A percentile compares a stretch with the other conserved stretches of the same genome.
Evolutionary conservation across 2,797 vertebrate species (phyloP).

Genomic region (Varecia variegata): DNA sequence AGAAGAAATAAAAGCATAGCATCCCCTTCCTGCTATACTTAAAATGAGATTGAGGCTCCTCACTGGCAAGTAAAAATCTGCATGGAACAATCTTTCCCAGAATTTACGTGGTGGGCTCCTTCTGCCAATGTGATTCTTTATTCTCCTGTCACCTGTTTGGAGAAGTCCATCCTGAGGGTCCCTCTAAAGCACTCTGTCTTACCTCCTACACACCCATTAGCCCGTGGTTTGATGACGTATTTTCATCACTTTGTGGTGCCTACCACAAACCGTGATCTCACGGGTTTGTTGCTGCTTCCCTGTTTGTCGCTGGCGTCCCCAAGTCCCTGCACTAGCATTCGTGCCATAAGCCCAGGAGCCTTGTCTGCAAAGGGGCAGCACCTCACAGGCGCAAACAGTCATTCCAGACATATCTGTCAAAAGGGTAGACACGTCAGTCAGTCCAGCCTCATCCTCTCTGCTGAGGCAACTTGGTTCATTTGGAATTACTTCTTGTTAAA

Average conservation of each 20-base stretch:
- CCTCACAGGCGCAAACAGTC: neutral
- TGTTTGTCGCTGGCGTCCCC: neutral
- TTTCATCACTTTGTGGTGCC: neutral
- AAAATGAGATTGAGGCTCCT: neutral
- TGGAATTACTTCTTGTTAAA: neutral
- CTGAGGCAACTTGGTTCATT: neutral
- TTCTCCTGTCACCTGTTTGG: neutral
- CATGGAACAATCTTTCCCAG: neutral
- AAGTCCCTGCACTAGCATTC: neutral
- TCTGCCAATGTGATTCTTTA: neutral
- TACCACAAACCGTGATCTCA: neutral
- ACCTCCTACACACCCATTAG: neutral
- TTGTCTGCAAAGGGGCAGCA: neutral
- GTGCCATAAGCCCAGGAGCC: neutral
- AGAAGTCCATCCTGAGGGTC: fast-evolving
- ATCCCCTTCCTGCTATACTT: neutral
- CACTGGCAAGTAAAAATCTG: neutral
- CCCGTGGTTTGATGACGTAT: neutral
- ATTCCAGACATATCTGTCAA: neutral
- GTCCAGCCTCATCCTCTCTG: neutral
- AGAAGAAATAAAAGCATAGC: neutral
- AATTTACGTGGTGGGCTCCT: neutral
- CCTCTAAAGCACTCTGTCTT: neutral
- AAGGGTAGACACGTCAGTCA: fast-evolving
- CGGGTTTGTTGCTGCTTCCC: neutral